Base-by-base conservation (phyloP, 2,113 vertebrate genomes). In the Jaculus jaculus region DNA sequence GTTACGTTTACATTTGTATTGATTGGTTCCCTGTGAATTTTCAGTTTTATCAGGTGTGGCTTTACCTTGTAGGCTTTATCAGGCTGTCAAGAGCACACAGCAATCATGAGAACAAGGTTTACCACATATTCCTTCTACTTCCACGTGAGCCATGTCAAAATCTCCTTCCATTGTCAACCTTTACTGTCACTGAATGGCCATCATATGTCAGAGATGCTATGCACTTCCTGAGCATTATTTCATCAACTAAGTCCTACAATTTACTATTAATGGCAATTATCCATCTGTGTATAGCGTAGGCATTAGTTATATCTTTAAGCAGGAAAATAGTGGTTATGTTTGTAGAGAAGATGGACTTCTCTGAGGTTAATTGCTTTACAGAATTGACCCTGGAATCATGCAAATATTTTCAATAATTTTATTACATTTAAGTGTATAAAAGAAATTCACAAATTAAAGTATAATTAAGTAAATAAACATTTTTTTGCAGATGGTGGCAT, bases 1-100 rank as follows among this genome's bases (percentile, higher is more conserved):
- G n/a, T 42, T 92, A 88, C 86, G 69, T 84, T 65, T 69, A 72
- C 32, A 84, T 73, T 95, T 94, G 28, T 15, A 89, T 68, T 87
- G 61, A 87, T 75, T 94, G 42, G 9, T 77, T 94, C 24, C 34
- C 78, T 75, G 13, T 77, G n/a, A 91, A 91, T 51, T 86, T 95
- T 87, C 78, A 51, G 1, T 91, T 96, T 96, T 95, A 51, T 92
- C 58, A 42, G 58, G 34, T 85, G 26, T 17, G 24, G 10, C 2
- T 94, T 32, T 87, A 81, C 47, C 73, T 63, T 90, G 17, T 84
- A 90, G 72, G 20, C 23, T 72, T 90, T 95, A 83, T 94, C 86
- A 92, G 18, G 11, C 74, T 85, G 66, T 89, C 89, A 92, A 85
- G 69, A 94, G 66, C 61, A 91, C 37, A 87, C 20, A 81, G 37